These are phyloP conservation scores for Habroteleia sp. DNA, from an alignment of 2,888 invertebrate species.

Conservation along the genomic window DNA sequence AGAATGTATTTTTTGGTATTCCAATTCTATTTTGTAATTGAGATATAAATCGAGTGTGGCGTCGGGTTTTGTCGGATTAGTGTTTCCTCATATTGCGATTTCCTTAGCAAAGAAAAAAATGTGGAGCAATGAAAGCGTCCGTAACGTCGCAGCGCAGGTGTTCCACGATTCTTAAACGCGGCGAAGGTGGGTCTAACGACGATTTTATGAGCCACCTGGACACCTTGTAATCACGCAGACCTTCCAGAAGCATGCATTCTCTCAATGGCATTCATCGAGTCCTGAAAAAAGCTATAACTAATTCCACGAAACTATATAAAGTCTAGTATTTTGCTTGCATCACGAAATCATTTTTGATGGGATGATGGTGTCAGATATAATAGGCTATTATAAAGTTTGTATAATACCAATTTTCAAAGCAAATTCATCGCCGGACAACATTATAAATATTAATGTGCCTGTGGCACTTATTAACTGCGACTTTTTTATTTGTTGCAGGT, in stretches of 20 bases:
- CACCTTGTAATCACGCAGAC: slow-evolving; percentile 59
- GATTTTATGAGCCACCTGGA: slow-evolving; percentile 74
- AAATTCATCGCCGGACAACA: slow-evolving; percentile 19
- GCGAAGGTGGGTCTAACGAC: slow-evolving; percentile 67
- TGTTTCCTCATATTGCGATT: slow-evolving; percentile 47
- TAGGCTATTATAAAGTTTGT: slow-evolving; percentile 5
- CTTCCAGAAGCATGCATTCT: slow-evolving; percentile 52
- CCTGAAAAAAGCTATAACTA: slow-evolving; percentile 47
- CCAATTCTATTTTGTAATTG: slow-evolving; percentile 41
- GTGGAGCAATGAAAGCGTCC: slow-evolving; percentile 51
- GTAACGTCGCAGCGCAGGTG: slow-evolving; percentile 69
- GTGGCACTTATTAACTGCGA: slow-evolving; percentile 8
- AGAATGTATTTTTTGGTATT: too few species aligned
- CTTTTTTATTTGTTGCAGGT: slow-evolving; percentile 57
- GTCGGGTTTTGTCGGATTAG: slow-evolving; percentile 20
- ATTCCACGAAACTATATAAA: slow-evolving; percentile 60
- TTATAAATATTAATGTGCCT: slow-evolving; percentile 29
- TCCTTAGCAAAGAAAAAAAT: slow-evolving; percentile 45
- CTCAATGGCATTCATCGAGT: slow-evolving; percentile 49
- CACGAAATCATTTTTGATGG: slow-evolving; percentile 17
- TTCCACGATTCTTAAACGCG: slow-evolving; percentile 61
- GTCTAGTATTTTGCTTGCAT: slow-evolving; percentile 40
- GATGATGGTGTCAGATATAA: slow-evolving; percentile 21
- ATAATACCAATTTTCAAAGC: slow-evolving; percentile 35
- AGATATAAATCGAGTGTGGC: slow-evolving; percentile 38